A percentile compares a stretch with the other conserved stretches of the same genome.
phyloP scores from a whole-genome alignment of 2,113 vertebrate species.

The Lepidothrix coronata region DNA sequence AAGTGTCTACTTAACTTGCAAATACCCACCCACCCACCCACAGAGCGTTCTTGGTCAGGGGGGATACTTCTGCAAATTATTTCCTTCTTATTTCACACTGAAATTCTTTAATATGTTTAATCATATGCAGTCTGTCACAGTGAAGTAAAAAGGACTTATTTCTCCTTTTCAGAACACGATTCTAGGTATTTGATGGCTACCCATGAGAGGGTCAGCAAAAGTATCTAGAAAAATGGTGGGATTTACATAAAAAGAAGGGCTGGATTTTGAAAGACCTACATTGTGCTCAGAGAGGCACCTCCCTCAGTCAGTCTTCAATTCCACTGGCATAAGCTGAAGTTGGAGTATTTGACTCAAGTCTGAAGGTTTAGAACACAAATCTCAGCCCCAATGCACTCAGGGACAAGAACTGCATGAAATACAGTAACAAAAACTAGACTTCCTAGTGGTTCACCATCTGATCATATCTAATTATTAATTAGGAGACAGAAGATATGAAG shows the following conservation, averaged over 20 bases:
- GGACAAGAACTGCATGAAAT: neutral
- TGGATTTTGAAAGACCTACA: neutral
- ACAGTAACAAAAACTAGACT: neutral
- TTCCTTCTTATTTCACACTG: neutral
- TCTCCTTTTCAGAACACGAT: neutral
- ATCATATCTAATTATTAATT: conserved; percentile 28
- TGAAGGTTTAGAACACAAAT: neutral
- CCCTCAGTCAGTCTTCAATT: neutral
- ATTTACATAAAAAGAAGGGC: neutral
- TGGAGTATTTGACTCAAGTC: neutral
- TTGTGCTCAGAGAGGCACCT: neutral
- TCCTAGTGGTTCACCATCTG: conserved; percentile 11
- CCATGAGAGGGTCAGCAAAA: neutral
- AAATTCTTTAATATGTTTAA: neutral
- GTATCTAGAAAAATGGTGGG: neutral
- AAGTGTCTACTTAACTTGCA: neutral
- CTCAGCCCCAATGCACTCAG: neutral
- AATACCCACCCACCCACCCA: neutral
- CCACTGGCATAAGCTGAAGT: neutral
- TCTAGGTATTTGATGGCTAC: neutral
- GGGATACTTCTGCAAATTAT: neutral
- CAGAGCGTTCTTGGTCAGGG: neutral
- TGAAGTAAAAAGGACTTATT: neutral
- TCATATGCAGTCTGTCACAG: neutral
- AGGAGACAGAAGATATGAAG: neutral